Conservation (phyloP, 2,113 vertebrate genomes). For the Pollimyrus isidori region DNA sequence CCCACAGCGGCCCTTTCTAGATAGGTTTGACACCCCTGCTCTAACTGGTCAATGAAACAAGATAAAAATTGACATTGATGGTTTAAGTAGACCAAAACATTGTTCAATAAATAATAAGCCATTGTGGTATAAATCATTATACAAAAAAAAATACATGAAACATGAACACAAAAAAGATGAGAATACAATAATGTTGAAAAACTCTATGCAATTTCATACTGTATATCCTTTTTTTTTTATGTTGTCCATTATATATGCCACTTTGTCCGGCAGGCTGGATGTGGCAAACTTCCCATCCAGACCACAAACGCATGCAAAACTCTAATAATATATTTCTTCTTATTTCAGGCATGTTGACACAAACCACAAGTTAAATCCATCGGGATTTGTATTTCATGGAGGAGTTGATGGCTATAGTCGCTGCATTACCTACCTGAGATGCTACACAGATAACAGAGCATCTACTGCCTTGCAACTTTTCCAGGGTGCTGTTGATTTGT, state of each 20-base stretch:
- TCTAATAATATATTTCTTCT: too few species aligned
- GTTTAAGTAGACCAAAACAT: background rate
- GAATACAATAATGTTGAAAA: background rate
- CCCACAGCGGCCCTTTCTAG: background rate
- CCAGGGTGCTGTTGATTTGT: constrained; percentile 7
- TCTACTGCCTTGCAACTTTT: constrained; percentile 2
- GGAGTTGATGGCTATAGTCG: constrained; percentile 17
- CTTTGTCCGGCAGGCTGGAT: too few species aligned
- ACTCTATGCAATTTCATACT: too few species aligned
- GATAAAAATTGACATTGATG: background rate
- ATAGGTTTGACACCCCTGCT: background rate
- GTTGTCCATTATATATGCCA: too few species aligned
- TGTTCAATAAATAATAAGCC: background rate
- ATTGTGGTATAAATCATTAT: background rate
- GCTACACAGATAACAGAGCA: constrained; percentile 8
- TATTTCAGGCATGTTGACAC: too few species aligned
- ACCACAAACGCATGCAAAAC: too few species aligned
- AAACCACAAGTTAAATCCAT: background rate
- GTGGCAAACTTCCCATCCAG: too few species aligned
- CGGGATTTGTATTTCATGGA: constrained; percentile 15
- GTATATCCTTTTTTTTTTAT: too few species aligned
- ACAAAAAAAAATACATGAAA: background rate
- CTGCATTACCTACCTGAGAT: constrained; percentile 10
- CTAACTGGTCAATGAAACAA: background rate
- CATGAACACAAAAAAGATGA: background rate